Evolutionary conservation across 2,113 vertebrate genomes (phyloP).

Genomic region (Phylloscopus trochilus): DNA sequence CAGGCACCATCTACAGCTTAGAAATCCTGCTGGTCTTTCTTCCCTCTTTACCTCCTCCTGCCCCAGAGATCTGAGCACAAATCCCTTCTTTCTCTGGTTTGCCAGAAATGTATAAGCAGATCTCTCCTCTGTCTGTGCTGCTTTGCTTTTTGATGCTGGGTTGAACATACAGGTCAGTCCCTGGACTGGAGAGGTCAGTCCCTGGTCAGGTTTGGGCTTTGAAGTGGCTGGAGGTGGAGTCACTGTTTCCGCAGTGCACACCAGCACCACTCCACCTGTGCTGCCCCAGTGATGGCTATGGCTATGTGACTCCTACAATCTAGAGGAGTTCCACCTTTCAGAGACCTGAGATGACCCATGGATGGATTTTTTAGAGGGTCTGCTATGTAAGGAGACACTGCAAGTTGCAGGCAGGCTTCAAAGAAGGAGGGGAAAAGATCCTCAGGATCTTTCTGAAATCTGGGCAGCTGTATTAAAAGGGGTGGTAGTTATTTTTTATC

Average conservation of each 20-base stretch:
- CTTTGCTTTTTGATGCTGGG: neutral
- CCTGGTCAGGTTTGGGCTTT: neutral
- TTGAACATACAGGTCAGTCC: neutral
- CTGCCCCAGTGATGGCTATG: fast-evolving
- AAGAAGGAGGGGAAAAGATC: neutral
- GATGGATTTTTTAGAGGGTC: neutral
- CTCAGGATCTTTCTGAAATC: neutral
- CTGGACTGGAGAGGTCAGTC: neutral
- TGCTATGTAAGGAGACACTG: neutral
- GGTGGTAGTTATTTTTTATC: neutral
- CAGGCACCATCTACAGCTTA: neutral
- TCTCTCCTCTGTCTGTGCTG: neutral
- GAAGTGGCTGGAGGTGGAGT: neutral
- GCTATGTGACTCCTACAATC: neutral
- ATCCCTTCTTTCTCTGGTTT: neutral
- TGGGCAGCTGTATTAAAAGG: neutral
- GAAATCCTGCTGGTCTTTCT: neutral
- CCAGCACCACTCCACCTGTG: fast-evolving
- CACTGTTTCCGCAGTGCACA: neutral
- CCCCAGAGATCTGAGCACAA: neutral
- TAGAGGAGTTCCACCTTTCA: neutral
- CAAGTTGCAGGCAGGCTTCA: neutral
- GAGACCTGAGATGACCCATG: neutral
- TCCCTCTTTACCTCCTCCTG: neutral
- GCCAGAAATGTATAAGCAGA: neutral